phyloP scores from a whole-genome alignment of 1,140 invertebrate species.

The Sipha flava region DNA sequence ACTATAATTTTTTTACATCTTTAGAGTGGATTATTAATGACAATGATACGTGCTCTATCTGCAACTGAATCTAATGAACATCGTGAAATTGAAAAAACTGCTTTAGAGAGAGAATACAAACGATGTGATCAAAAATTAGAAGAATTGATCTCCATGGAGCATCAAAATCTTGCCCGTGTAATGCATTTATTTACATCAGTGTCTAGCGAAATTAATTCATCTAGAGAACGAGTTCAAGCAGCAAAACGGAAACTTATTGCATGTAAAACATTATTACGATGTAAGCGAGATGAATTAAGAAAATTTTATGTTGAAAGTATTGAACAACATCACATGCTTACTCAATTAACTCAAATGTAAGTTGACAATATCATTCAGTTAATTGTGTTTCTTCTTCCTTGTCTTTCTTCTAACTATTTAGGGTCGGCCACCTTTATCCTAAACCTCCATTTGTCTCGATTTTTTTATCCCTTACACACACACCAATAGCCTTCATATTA shows the following conservation, averaged over 20 bases:
- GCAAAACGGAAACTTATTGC: conserved; percentile 84
- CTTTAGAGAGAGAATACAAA: conserved; percentile 87
- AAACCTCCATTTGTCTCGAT: too few species aligned
- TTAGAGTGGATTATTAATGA: conserved; percentile 83
- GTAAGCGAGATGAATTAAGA: conserved; percentile 84
- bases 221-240: conserved; percentile 69
- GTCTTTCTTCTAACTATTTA: too few species aligned
- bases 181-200: conserved; percentile 58
- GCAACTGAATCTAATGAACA: conserved; percentile 91
- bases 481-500: too few species aligned
- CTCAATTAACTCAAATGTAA: conserved; percentile 48
- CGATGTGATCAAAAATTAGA: conserved; percentile 81
- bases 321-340: conserved; percentile 81
- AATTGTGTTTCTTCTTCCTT: not conserved
- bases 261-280: conserved; percentile 82
- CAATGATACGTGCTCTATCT: conserved; percentile 81
- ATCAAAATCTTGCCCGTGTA: conserved; percentile 79
- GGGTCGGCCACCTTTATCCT: too few species aligned
- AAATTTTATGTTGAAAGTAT: conserved; percentile 87
- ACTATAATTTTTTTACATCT: conserved; percentile 43
- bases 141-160: conserved; percentile 77
- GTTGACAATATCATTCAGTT: not conserved
- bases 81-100: conserved; percentile 84
- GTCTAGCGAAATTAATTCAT: conserved; percentile 65
- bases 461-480: too few species aligned